Evolutionary conservation across 2,888 invertebrate genomes (phyloP).

Genomic region (Drosophila melanosoma): DNA sequence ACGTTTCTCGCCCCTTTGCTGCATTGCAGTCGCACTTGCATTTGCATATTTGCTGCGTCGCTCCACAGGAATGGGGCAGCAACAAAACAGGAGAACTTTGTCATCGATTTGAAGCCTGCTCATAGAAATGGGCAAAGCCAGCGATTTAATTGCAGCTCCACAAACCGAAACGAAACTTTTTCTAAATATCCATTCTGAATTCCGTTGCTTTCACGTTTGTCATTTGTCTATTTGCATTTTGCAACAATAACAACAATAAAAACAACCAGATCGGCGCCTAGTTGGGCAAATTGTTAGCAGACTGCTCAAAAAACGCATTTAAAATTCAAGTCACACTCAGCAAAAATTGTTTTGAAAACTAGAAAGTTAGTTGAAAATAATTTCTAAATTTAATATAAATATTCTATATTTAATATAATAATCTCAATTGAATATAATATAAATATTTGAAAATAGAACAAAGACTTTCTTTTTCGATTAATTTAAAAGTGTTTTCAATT

Average conservation of each 20-base stretch:
- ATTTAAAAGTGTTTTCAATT: background rate
- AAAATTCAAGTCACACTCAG: background rate
- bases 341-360: background rate
- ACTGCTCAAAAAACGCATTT: background rate
- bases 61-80: background rate
- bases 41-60: conserved; percentile 66
- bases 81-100: conserved; percentile 35
- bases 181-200: conserved; percentile 12
- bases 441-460: background rate
- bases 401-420: too few species aligned
- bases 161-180: conserved; percentile 8
- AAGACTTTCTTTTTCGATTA: background rate
- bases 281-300: conserved; percentile 5
- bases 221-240: conserved; percentile 40
- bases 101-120: conserved; percentile 47
- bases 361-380: background rate
- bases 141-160: conserved; percentile 35
- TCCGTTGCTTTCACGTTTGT: conserved; percentile 24
- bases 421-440: too few species aligned
- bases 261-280: background rate
- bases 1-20: conserved; percentile 62
- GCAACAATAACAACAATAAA: background rate
- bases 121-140: conserved; percentile 40
- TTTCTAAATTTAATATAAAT: too few species aligned
- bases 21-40: conserved; percentile 79